Percentiles rank a stretch among this genome's conserved stretches.
These are phyloP conservation scores for Galeopsomyia nigrocyanea DNA, from an alignment of 2,888 invertebrate genomes.

Conservation along the genomic window DNA sequence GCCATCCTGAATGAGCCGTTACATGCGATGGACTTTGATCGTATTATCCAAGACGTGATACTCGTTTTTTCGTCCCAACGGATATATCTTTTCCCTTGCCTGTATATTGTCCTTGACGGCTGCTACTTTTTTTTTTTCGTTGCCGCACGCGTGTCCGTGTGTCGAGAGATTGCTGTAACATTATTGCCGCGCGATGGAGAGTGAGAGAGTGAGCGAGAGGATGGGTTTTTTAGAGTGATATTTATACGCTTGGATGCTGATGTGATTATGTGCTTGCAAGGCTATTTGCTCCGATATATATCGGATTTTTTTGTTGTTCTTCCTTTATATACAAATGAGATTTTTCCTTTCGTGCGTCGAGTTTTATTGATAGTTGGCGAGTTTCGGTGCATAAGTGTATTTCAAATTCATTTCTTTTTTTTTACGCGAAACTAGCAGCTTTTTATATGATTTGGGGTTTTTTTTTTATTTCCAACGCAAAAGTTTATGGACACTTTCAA, in stretches of 20 bases:
- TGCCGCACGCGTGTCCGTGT: not conserved
- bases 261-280: conserved; percentile 13
- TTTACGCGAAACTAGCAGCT: too few relatives aligned
- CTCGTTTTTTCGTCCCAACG: too few relatives aligned
- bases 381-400: too few relatives aligned
- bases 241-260: conserved; percentile 32
- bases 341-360: too few relatives aligned
- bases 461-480: too few relatives aligned
- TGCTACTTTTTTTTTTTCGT: conserved; percentile 5
- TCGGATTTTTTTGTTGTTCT: not conserved
- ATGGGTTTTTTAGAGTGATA: not conserved
- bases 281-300: not conserved
- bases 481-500: too few relatives aligned
- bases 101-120: not conserved
- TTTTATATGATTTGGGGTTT: too few relatives aligned
- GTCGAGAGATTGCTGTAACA: not conserved
- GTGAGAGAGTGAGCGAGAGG: not conserved
- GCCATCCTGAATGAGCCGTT: conserved; percentile 58
- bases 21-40: conserved; percentile 25
- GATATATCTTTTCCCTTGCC: too few relatives aligned
- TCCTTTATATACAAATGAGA: not conserved
- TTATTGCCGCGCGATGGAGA: not conserved
- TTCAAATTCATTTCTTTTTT: too few relatives aligned
- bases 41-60: conserved; percentile 28
- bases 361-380: too few relatives aligned